phyloP scores from a whole-genome alignment of 2,888 invertebrate species.

The Rambutsinella grinnellia region DNA sequence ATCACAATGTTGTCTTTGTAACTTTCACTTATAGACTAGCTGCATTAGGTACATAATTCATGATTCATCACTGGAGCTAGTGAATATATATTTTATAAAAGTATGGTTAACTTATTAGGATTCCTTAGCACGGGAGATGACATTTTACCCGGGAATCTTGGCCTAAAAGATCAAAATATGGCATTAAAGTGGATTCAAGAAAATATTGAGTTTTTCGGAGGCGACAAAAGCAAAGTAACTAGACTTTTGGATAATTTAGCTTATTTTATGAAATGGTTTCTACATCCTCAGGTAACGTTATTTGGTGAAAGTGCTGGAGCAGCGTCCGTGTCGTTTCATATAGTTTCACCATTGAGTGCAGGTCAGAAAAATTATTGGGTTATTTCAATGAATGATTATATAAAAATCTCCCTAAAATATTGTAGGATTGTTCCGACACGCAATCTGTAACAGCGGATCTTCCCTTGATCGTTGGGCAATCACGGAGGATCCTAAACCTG shows the following conservation, averaged over 20 bases:
- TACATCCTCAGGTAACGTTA: no score
- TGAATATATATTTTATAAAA: no score
- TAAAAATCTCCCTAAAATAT: no score
- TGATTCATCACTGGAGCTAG: no score
- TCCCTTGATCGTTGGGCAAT: constrained; percentile 43
- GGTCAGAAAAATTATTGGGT: not conserved
- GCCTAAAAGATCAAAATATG: constrained; percentile 39
- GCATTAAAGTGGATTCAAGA: constrained; percentile 37
- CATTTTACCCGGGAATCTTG: constrained; percentile 32
- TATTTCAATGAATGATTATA: no score
- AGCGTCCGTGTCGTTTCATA: constrained; percentile 15
- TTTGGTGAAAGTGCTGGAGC: constrained; percentile 43
- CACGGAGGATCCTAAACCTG: constrained; percentile 18
- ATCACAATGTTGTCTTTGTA: constrained; percentile 43
- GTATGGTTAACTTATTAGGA: constrained; percentile 31
- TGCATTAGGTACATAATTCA: constrained; percentile 21
- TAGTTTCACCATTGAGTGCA: constrained; percentile 18
- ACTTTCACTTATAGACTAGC: constrained; percentile 39
- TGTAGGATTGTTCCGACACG: constrained; percentile 31
- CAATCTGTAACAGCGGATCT: constrained; percentile 45
- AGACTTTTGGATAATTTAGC: no score
- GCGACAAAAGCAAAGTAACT: constrained; percentile 8
- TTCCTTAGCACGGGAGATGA: constrained; percentile 36
- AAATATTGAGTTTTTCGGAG: constrained; percentile 41
- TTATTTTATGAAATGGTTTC: no score